Base-by-base conservation (phyloP, 2,113 vertebrate species). In the Calyptomena viridis region DNA sequence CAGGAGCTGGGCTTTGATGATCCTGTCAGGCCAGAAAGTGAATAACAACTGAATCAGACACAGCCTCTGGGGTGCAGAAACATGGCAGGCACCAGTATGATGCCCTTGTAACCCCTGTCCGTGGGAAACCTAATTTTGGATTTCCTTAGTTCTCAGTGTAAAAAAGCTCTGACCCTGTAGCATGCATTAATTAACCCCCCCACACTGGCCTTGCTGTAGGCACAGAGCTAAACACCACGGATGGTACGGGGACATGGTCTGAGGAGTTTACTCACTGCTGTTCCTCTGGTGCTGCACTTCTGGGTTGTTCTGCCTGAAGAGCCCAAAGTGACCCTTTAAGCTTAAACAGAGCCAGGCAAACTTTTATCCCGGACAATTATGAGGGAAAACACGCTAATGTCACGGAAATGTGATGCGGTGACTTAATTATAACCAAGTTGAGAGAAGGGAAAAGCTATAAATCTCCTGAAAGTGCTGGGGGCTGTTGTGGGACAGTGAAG, bases 371-470 rank as follows among this genome's bases (percentile, higher is more conserved):
- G 80, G 85, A 86, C 53, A 58, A 73, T 92, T 81, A 59, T 0
- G 50, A 84, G 63, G 79, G 63, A 84, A 92, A 93, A 80, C 87
- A 66, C 5, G 3, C 39, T 56, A 86, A 75, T 78, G 79, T 88
- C 92, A 92, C 6, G 11, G 72, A 86, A 86, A 92, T 20, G 35
- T 84, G 90, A 84, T 28, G 66, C 82, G 35, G 90, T 33, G 72
- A 86, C 72, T 94, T 88, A 71, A 95, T 96, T 35, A 84, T 92
- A 80, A 66, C 53, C 63, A n/a, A 94, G 75, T 77, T 42, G 71
- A 35, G 39, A 40, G 60, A 55, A 67, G 80, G 72, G 78, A 3
- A 17, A 78, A 80, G 63, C 59, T 56, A 59, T 66, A 42, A 78
- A 69, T 85, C 81, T 75, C 69, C 40, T 11, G n/a, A 28, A 39